These are phyloP conservation scores for Aphelenchoides fujianensis DNA, from an alignment of 1,140 invertebrate genomes.

Conservation along the genomic window DNA sequence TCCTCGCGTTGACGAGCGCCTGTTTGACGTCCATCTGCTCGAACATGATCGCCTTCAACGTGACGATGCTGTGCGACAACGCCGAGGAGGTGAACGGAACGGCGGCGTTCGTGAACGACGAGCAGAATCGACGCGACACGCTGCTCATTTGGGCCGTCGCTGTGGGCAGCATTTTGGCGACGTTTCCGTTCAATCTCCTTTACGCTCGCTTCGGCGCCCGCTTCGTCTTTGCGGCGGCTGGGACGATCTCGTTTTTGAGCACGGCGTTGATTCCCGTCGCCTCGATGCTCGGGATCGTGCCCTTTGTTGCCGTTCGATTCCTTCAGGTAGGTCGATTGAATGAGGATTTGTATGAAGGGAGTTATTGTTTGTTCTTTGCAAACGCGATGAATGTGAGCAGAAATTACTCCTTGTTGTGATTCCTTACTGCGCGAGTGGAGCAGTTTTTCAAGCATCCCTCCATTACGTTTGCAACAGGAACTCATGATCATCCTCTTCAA, in stretches of 20 bases:
- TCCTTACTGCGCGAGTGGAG: conserved; percentile 1
- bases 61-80: conserved; percentile 34
- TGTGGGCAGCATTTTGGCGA: conserved; percentile 25
- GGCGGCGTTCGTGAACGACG: background rate
- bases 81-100: background rate
- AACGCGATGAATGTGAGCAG: no score
- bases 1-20: background rate
- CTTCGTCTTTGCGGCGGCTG: conserved; percentile 16
- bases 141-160: conserved; percentile 26
- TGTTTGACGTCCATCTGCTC: conserved; percentile 44
- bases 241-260: conserved; percentile 6
- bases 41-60: conserved; percentile 44
- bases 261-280: conserved; percentile 10
- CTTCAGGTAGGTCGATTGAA: background rate
- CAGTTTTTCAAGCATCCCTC: no score
- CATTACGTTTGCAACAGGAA: no score
- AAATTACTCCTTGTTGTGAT: no score
- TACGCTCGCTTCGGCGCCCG: conserved; percentile 28
- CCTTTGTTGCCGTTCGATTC: conserved; percentile 5
- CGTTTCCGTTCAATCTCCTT: conserved; percentile 26
- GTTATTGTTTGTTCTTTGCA: background rate
- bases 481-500: no score
- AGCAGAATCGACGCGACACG: conserved; percentile 4
- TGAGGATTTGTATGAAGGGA: background rate
- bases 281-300: background rate